Conservation (phyloP, 2,797 vertebrate genomes). For the Danio jaintianensis region DNA sequence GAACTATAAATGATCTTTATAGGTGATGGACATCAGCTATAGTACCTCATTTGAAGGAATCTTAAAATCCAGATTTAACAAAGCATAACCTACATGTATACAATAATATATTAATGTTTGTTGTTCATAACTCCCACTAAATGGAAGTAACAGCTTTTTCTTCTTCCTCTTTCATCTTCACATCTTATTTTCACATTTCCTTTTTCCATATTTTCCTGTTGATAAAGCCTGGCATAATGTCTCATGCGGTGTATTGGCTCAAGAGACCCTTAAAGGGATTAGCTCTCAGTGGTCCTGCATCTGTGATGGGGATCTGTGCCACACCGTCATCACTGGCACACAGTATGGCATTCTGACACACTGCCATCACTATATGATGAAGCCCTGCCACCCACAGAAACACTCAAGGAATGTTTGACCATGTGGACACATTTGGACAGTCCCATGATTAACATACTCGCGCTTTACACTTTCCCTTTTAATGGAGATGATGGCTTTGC, state of each 20-base stretch:
- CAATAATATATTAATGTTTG: too few relatives aligned
- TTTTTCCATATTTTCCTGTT: slow-evolving; percentile 49
- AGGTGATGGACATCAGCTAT: too few relatives aligned
- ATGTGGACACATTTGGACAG: slow-evolving; percentile 14
- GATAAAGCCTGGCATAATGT: slow-evolving; percentile 38
- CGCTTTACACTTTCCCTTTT: not conserved
- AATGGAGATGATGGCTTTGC: not conserved
- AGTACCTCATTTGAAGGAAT: too few relatives aligned
- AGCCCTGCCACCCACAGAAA: slow-evolving; percentile 24
- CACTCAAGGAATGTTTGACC: slow-evolving; percentile 45
- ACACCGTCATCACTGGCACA: slow-evolving; percentile 69
- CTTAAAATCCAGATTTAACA: too few relatives aligned
- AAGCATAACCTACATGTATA: too few relatives aligned
- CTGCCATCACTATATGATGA: slow-evolving; percentile 53
- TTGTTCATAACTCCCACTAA: too few relatives aligned
- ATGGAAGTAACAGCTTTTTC: too few relatives aligned
- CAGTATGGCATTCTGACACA: slow-evolving; percentile 64
- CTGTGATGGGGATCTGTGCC: slow-evolving; percentile 60
- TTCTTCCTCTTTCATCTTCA: not conserved
- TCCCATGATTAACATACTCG: not conserved
- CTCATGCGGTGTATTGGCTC: slow-evolving; percentile 61
- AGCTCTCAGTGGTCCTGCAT: slow-evolving; percentile 60
- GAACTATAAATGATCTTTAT: too few relatives aligned
- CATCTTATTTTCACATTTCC: not conserved
- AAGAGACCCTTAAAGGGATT: slow-evolving; percentile 67